Base-by-base conservation (phyloP, 2,888 invertebrate genomes). In the Labia minor region DNA sequence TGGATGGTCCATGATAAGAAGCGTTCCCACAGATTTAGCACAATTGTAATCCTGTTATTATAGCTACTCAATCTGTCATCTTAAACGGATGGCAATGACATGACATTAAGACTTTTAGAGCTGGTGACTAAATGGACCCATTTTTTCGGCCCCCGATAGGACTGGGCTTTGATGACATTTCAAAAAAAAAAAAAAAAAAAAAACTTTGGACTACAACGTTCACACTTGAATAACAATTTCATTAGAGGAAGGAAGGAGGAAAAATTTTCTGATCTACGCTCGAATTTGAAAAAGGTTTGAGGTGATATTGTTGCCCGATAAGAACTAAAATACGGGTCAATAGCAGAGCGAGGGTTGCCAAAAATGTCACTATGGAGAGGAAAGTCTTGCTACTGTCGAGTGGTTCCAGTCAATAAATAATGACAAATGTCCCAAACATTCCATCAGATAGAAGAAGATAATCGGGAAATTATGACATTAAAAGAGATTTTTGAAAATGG, bases 11-110 rank as follows among this genome's bases (percentile, higher is more conserved):
- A 14, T 3, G 49, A 49, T 49, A 49, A 49, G 49, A 16, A 49
- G 49, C 14, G 49, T 49, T 49, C 49, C 49, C 49, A 49, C 49
- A 49, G 49, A 49, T 49, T 49, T 49, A 49, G 49, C 49, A 49
- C 49, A 49, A 49, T 49, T 49, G 49, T 49, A 49, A 49, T 49
- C 49, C 49, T 49, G 49, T 49, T 49, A 49, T 49, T 49, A 49
- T 49, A 49, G 49, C 49, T 49, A 49, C 49, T 49, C 49, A 49
- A 49, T 49, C 49, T 49, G 49, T 49, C 49, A 49, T 49, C 49
- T 49, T 49, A 49, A 49, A 49, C 49, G 49, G 6, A 49, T 49
- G 49, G 3, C 49, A 33, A 11, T 49, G 49, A 8, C 49, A 49
- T 49, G 49, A 49, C 49, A 49, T 49, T 49, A 49, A 49, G 49